Evolutionary conservation across 92 coral and sea anemone genomes (phyloP), one percentile per base, ranked within the genome.

Genomic region (Blastomussa wellsi): DNA sequence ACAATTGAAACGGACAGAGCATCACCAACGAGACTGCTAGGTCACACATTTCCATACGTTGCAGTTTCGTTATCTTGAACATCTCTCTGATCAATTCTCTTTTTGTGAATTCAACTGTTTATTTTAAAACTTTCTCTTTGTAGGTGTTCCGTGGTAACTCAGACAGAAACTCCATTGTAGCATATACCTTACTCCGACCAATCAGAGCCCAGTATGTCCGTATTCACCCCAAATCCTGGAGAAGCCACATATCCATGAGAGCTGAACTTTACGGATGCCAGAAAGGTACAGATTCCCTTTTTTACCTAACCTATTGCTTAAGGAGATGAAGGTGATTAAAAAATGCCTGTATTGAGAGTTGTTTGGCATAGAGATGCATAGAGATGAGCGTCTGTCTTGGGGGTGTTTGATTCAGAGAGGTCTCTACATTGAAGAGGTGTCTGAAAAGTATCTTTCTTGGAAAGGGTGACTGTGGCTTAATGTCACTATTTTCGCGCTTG

Each of bases 141-240:
- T 74, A 95, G 98, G 84, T 93, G 79, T 95, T 95, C 95, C 95
- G 88, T 41, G 98, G 93, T 44, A 95, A 95, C 72, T 83, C 93
- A 22, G 97, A 95, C 88, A 88, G 95, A 66, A 31, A 91, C 77
- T 87, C 98, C 8, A 76, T 89, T 24, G 97, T 93, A 12, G 79
- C 78, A 29, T 89, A 93, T 81, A 76, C 85, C 2, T 88, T 95
- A 15, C 85, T 81, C 19, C 85, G 83, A 35, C 82, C 92, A 62
- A 68, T 95, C 80, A 79, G 42, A 35, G 89, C 97, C 2, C 97
- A 92, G 79, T 88, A 79, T 76, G 85, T 95, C 78, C 95, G 98
- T 59, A 76, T 95, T 80, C 98, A 93, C 69, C 98, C 98, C 68
- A 91, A 93, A 86, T 74, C 86, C 20, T 95, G 98, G 98, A 31